Conservation (phyloP, 2,888 invertebrate species). For the Megamerina dolium region DNA sequence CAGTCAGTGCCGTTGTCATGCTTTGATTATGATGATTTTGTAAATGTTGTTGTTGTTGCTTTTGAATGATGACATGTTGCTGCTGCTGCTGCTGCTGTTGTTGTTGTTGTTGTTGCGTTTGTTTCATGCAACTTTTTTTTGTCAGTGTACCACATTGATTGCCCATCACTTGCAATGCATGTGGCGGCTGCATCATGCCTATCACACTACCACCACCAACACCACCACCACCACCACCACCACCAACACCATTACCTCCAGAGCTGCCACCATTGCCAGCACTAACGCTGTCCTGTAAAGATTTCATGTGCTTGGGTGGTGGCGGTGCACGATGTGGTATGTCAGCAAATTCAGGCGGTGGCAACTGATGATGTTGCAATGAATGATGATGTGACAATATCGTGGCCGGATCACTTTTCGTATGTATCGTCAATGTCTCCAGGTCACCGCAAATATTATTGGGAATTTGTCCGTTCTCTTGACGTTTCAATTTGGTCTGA, state of each 20-base stretch:
- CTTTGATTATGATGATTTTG: conserved; percentile 49
- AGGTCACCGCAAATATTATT: conserved; percentile 83
- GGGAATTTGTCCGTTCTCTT: conserved; percentile 82
- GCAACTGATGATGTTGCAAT: conserved; percentile 71
- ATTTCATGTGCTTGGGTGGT: conserved; percentile 62
- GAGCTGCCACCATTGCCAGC: conserved; percentile 48
- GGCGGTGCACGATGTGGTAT: conserved; percentile 71
- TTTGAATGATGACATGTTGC: conserved; percentile 27
- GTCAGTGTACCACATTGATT: conserved; percentile 68
- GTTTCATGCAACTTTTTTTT: conserved; percentile 61
- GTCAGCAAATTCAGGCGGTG: conserved; percentile 80
- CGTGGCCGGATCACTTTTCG: conserved; percentile 66
- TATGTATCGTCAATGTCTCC: conserved; percentile 54
- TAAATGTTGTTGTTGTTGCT: conserved; percentile 20
- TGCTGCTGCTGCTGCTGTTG: conserved; percentile 29
- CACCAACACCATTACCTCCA: conserved; percentile 51
- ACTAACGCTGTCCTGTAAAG: conserved; percentile 41
- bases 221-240: conserved; percentile 48
- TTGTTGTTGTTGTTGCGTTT: conserved; percentile 38
- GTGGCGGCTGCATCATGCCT: conserved; percentile 65
- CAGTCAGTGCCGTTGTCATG: conserved; percentile 50
- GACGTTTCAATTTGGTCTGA: conserved; percentile 63
- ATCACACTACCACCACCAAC: conserved; percentile 43
- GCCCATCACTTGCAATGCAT: conserved; percentile 69
- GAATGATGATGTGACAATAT: conserved; percentile 71